These are phyloP conservation scores for Echinometra lucunter DNA, from an alignment of 53 echinoderm and acorn worm genomes.

Conservation along the genomic window DNA sequence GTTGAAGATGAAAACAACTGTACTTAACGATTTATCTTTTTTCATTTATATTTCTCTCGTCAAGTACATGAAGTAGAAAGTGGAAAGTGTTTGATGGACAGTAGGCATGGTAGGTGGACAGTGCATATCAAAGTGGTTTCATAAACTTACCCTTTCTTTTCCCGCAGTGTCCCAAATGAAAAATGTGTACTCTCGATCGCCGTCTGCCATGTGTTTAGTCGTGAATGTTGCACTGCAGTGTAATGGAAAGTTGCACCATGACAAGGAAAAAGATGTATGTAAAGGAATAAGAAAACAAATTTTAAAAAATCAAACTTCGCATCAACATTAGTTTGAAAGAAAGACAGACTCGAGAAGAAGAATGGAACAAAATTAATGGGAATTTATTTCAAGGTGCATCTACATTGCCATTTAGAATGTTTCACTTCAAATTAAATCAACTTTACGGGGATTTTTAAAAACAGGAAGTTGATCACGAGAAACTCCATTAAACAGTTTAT, in stretches of 20 bases:
- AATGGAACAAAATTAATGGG: neutral
- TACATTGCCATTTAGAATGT: neutral
- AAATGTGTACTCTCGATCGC: conserved; percentile 45
- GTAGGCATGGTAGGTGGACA: too few relatives aligned
- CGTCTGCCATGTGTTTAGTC: conserved; percentile 50
- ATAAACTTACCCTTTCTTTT: conserved; percentile 50
- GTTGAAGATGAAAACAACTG: too few relatives aligned
- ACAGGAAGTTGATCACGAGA: conserved; percentile 4
- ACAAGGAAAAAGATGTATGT: too few relatives aligned
- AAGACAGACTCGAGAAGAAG: neutral
- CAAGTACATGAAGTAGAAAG: too few relatives aligned
- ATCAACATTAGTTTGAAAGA: neutral
- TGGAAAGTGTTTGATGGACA: too few relatives aligned
- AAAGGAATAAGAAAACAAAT: neutral
- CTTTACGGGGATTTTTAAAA: neutral
- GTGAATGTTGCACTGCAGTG: conserved; percentile 38
- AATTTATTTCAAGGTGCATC: neutral
- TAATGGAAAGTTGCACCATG: neutral
- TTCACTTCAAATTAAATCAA: neutral
- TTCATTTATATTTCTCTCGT: too few relatives aligned
- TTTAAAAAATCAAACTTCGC: neutral
- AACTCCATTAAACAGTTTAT: too few relatives aligned
- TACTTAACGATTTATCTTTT: too few relatives aligned
- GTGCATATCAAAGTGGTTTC: neutral
- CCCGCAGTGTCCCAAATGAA: conserved; percentile 59